phyloP scores from a whole-genome alignment of 2,113 vertebrate species.

The Willisornis vidua region DNA sequence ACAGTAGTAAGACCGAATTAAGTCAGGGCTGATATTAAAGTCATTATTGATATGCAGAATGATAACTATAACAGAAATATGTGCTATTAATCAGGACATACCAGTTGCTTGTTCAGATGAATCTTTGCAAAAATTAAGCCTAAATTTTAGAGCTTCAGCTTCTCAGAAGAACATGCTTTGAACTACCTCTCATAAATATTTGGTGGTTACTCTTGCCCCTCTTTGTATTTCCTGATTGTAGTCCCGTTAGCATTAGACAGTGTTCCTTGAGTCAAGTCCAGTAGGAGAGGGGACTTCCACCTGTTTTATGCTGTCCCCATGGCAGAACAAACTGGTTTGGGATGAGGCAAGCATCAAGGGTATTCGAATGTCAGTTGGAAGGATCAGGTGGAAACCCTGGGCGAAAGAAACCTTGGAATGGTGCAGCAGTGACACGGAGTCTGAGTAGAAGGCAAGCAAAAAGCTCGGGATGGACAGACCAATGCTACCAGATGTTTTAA shows the following conservation, averaged over 20 bases:
- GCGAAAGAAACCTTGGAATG: background rate
- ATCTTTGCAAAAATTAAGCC: background rate
- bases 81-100: background rate
- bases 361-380: constrained; percentile 26
- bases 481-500: background rate
- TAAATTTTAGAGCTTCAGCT: background rate
- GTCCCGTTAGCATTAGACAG: background rate
- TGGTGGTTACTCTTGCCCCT: constrained; percentile 23
- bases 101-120: background rate
- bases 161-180: background rate
- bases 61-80: background rate
- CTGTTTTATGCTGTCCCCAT: background rate
- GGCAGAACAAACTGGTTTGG: constrained; percentile 21
- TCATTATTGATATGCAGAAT: background rate
- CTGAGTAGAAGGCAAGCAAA: background rate
- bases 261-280: background rate
- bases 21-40: background rate
- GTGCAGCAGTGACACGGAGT: background rate
- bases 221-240: constrained; percentile 41
- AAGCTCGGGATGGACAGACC: background rate
- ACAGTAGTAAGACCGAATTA: background rate
- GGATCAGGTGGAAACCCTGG: background rate
- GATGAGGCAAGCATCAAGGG: background rate
- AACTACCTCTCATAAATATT: constrained; percentile 4
- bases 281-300: background rate